These are phyloP conservation scores for Buathra laborator DNA, from an alignment of 2,888 invertebrate genomes.

Conservation along the genomic window DNA sequence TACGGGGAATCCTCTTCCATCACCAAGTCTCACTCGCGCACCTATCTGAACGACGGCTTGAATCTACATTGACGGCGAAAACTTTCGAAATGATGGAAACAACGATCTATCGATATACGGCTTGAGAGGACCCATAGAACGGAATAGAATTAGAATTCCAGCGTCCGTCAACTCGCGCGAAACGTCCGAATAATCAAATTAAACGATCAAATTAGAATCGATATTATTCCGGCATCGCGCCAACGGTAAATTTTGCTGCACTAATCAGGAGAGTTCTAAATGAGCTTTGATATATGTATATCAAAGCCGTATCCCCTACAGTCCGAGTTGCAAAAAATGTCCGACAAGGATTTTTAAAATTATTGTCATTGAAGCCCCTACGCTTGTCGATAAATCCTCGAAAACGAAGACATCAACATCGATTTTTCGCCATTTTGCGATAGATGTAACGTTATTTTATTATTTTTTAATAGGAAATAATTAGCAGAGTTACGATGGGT, in stretches of 20 bases:
- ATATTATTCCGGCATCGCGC: conserved; percentile 8
- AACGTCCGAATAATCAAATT: conserved; percentile 43
- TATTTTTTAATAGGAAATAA: neutral
- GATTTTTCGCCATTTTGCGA: no score
- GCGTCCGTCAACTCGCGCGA: conserved; percentile 13
- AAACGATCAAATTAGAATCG: conserved; percentile 21
- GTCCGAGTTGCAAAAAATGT: no score
- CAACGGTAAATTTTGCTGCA: conserved; percentile 12
- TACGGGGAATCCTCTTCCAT: conserved; percentile 48
- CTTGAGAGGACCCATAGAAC: neutral
- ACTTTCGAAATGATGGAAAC: conserved; percentile 52
- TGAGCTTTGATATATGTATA: conserved; percentile 10
- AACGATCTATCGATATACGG: conserved; percentile 36
- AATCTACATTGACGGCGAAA: conserved; percentile 23
- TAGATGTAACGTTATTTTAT: no score
- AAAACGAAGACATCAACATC: no score
- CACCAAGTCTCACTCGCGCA: conserved; percentile 18
- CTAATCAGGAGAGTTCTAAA: neutral
- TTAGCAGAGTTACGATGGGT: neutral
- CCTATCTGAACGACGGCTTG: neutral
- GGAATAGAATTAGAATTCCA: conserved; percentile 32
- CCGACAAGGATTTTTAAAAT: no score
- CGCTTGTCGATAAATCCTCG: no score
- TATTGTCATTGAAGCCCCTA: no score
- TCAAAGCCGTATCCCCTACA: neutral